Evolutionary conservation across 1,140 invertebrate species (phyloP), one percentile per base, ranked within the genome.

Genomic region (Drosophila triauraria): DNA sequence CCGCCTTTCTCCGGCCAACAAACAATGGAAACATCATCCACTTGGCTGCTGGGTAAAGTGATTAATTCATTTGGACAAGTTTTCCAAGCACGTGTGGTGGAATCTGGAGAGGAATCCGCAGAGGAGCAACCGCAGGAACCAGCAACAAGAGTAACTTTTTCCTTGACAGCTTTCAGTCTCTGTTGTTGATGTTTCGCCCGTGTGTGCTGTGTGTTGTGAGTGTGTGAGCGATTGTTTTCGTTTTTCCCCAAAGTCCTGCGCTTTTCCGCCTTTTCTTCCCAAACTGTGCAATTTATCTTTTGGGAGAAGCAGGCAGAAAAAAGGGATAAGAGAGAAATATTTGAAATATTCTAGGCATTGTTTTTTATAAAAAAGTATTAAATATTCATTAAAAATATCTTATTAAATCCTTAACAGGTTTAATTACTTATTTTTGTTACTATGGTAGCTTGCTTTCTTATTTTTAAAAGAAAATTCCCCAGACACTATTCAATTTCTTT

Each of bases 41-140:
- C 80, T 85, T 69, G 78, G 70, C 70, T 79, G 82, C 64, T 51
- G 78, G 64, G 59, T 78, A 85, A 88, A 88, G 85, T 88, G 85
- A 88, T 88, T 88, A 88, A 88, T 88, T 90, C 85, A 90, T 88
- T 88, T 85, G 85, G 78, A 88, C 86, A 88, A 88, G 81, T 85
- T 88, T 88, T 51, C 64, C 63, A 53, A 54, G 80, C 61, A 58
- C 69, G 78, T 75, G 75, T 60, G 59, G 46, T 40, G 65, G 40
- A 53, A 46, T 70, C 57, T 78, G 61, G 20, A 51, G 61, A 46
- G 43, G 61, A 54, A 25, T 56, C 63, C 63, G 35, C 51, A 63
- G 68, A 42, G 15, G 40, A 63, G 12, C 62, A 43, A 56, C 35
- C 47, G 17, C 64, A 60, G 25, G 25, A 59, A 46, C 35, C 13